Evolutionary conservation across 1,140 invertebrate genomes (phyloP).

Genomic region (Pectinophora gossypiella): DNA sequence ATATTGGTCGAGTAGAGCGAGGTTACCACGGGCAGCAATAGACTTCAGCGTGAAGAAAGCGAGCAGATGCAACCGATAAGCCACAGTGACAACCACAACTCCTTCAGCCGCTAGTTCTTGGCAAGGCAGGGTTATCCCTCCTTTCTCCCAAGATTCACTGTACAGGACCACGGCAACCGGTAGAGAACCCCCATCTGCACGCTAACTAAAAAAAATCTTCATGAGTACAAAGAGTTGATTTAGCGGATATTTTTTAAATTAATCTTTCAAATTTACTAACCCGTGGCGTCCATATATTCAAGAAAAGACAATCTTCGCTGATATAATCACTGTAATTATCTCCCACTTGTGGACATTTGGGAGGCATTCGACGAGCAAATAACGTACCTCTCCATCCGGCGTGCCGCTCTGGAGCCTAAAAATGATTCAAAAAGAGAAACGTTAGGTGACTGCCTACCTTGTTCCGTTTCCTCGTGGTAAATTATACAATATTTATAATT

Average conservation of each 20-base stretch:
- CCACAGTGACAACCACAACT: slow-evolving; percentile 79
- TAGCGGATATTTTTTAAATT: neutral
- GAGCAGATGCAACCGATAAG: slow-evolving; percentile 80
- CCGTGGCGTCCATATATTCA: slow-evolving; percentile 65
- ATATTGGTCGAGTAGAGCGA: slow-evolving; percentile 84
- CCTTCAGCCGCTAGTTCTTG: slow-evolving; percentile 81
- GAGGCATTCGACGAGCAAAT: slow-evolving; percentile 55
- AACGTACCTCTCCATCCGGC: slow-evolving; percentile 55
- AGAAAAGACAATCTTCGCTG: slow-evolving; percentile 62
- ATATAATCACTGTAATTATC: slow-evolving; percentile 32
- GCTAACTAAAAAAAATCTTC: slow-evolving; percentile 60
- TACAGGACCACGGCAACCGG: slow-evolving; percentile 78
- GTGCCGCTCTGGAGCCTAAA: slow-evolving; percentile 55
- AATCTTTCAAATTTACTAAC: slow-evolving; percentile 21
- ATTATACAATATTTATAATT: too few species aligned
- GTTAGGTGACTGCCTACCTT: too few species aligned
- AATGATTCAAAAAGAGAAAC: too few species aligned
- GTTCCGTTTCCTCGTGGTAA: too few species aligned
- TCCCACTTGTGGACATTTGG: slow-evolving; percentile 45
- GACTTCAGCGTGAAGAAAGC: slow-evolving; percentile 83
- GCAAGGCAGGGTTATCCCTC: slow-evolving; percentile 69
- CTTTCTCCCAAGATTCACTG: slow-evolving; percentile 69
- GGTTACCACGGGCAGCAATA: slow-evolving; percentile 77
- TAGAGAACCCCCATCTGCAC: slow-evolving; percentile 73
- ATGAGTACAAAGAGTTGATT: neutral